These are phyloP conservation scores for Abrostola tripartita DNA, from an alignment of 2,888 invertebrate species.

Conservation along the genomic window DNA sequence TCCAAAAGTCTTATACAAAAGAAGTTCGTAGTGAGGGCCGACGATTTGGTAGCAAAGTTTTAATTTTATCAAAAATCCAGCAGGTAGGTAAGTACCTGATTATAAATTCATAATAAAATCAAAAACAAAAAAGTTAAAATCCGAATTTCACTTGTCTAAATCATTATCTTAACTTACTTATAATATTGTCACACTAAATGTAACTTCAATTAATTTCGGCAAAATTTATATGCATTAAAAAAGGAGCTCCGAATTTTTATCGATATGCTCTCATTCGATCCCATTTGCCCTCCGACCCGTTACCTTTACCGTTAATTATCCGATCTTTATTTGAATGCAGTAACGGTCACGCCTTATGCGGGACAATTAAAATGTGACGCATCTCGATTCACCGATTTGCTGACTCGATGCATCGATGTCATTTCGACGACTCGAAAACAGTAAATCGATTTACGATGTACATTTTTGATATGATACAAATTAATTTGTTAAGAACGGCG, in stretches of 20 bases:
- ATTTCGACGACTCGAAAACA: constrained; percentile 41
- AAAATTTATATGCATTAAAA: constrained; percentile 44
- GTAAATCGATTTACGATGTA: constrained; percentile 48
- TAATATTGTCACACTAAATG: constrained; percentile 22
- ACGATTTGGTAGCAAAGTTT: too few relatives aligned
- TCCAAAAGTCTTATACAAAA: too few relatives aligned
- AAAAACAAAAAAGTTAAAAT: background rate
- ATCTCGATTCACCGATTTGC: constrained; percentile 64
- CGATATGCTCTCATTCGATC: constrained; percentile 56
- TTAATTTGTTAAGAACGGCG: constrained; percentile 37
- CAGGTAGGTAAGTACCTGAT: too few relatives aligned
- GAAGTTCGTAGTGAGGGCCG: too few relatives aligned
- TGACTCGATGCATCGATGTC: constrained; percentile 66
- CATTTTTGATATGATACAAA: constrained; percentile 42
- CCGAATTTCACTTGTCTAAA: constrained; percentile 14
- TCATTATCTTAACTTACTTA: constrained; percentile 27
- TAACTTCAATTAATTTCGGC: constrained; percentile 44
- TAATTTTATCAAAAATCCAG: too few relatives aligned
- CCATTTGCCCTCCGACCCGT: constrained; percentile 80
- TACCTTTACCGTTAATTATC: constrained; percentile 85
- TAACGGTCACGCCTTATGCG: constrained; percentile 80
- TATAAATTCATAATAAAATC: background rate
- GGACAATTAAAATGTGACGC: constrained; percentile 84
- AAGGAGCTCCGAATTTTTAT: constrained; percentile 54
- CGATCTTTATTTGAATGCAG: constrained; percentile 76